These are phyloP conservation scores for Dryas iulia DNA, from an alignment of 1,140 invertebrate species.

Conservation along the genomic window DNA sequence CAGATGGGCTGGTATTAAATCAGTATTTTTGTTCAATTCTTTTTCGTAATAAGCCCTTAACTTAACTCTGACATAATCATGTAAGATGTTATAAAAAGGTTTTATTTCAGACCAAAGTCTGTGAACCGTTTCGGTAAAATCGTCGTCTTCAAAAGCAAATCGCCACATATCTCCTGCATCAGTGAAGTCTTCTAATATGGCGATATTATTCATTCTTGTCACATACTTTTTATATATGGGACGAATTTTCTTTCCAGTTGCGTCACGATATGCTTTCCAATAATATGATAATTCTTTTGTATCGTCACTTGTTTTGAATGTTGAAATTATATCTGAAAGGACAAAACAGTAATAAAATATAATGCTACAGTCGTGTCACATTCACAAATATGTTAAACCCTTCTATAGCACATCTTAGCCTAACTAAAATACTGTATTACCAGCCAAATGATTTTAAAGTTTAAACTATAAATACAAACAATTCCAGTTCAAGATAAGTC, in stretches of 20 bases:
- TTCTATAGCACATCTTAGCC: too few relatives aligned
- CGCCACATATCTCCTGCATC: constrained; percentile 84
- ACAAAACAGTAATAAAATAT: not conserved
- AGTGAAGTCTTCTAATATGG: constrained; percentile 79
- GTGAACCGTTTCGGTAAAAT: constrained; percentile 76
- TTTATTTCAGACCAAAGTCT: constrained; percentile 87
- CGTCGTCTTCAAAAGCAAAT: constrained; percentile 82
- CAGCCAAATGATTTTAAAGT: too few relatives aligned
- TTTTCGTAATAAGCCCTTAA: constrained; percentile 83
- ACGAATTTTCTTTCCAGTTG: constrained; percentile 82
- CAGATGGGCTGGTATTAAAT: constrained; percentile 91
- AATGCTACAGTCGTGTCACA: not conserved
- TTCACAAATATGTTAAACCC: too few relatives aligned
- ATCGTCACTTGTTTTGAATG: constrained; percentile 71
- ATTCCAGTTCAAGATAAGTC: too few relatives aligned
- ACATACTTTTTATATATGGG: constrained; percentile 83
- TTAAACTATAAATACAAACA: too few relatives aligned
- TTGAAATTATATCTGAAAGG: constrained; percentile 64
- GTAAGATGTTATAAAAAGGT: constrained; percentile 89
- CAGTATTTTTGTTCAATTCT: constrained; percentile 81
- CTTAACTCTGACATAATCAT: constrained; percentile 87
- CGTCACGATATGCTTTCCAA: constrained; percentile 83
- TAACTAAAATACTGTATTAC: too few relatives aligned
- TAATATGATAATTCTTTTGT: constrained; percentile 80
- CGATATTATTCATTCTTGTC: constrained; percentile 82